Conservation (phyloP, 2,797 vertebrate species). For the Phrynocephalus vlangalii region DNA sequence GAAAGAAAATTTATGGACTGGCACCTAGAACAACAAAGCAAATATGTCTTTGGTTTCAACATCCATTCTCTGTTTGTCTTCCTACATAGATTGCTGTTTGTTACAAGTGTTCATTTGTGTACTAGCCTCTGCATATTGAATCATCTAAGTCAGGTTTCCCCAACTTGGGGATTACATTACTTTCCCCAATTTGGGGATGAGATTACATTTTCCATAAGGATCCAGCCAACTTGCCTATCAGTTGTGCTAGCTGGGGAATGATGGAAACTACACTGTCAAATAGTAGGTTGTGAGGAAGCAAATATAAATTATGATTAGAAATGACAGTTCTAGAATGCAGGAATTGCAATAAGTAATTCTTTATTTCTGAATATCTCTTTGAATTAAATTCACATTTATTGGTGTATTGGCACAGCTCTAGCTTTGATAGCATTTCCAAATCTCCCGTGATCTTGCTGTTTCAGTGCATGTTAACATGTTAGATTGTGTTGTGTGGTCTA, state of each 20-base stretch:
- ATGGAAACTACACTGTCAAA: background rate
- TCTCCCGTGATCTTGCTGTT: slow-evolving; percentile 73
- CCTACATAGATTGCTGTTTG: background rate
- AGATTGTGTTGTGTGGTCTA: slow-evolving; percentile 77
- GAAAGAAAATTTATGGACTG: background rate
- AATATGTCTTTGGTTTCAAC: background rate
- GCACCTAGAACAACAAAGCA: background rate
- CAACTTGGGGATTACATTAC: background rate
- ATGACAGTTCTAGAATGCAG: slow-evolving; percentile 48
- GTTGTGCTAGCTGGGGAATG: background rate
- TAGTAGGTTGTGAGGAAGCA: background rate
- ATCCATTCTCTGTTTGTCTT: background rate
- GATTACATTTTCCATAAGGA: background rate
- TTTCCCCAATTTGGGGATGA: background rate
- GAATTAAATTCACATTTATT: slow-evolving; percentile 63
- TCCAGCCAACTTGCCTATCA: background rate
- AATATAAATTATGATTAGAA: slow-evolving; percentile 30
- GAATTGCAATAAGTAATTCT: slow-evolving; percentile 48
- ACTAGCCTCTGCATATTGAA: background rate
- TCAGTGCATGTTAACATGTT: slow-evolving; percentile 80
- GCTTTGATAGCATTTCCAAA: slow-evolving; percentile 82
- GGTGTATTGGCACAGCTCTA: slow-evolving; percentile 84
- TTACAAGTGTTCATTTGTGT: background rate
- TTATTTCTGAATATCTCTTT: slow-evolving; percentile 35
- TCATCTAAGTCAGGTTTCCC: background rate